Evolutionary conservation across 2,888 invertebrate species (phyloP).

Genomic region (Cerastis leucographa): DNA sequence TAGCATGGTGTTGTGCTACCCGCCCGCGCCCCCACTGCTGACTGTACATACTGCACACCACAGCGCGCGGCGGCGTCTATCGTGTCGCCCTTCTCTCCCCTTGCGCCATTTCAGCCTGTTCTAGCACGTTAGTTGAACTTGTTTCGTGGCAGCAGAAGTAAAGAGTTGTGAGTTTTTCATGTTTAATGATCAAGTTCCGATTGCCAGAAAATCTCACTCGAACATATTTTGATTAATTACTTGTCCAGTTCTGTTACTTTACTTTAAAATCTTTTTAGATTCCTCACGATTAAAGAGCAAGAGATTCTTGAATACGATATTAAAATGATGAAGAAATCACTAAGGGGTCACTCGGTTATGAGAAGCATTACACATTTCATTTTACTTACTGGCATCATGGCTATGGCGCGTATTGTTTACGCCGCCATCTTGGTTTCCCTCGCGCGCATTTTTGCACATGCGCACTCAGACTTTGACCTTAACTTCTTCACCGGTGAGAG

Average conservation of each 20-base stretch:
- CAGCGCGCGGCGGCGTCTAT: constrained; percentile 5
- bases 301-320: background rate
- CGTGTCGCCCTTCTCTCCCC: background rate
- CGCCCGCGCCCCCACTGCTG: constrained; percentile 24
- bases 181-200: constrained; percentile 17
- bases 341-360: background rate
- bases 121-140: background rate
- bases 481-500: constrained; percentile 48
- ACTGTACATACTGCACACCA: constrained; percentile 40
- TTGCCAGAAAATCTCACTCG: background rate
- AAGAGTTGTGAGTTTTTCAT: constrained; percentile 4
- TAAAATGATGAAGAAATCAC: background rate
- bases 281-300: background rate
- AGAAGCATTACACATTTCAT: constrained; percentile 10
- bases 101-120: constrained; percentile 37
- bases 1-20: constrained; percentile 35
- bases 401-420: constrained; percentile 70
- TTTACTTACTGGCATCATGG: constrained; percentile 7
- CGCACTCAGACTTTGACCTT: constrained; percentile 69
- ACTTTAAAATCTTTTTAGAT: background rate
- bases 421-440: constrained; percentile 64
- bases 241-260: background rate
- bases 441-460: constrained; percentile 79
- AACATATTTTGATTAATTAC: background rate
- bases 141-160: constrained; percentile 6